Base-by-base conservation (phyloP, 1,140 invertebrate species). In the Drosophila elegans region DNA sequence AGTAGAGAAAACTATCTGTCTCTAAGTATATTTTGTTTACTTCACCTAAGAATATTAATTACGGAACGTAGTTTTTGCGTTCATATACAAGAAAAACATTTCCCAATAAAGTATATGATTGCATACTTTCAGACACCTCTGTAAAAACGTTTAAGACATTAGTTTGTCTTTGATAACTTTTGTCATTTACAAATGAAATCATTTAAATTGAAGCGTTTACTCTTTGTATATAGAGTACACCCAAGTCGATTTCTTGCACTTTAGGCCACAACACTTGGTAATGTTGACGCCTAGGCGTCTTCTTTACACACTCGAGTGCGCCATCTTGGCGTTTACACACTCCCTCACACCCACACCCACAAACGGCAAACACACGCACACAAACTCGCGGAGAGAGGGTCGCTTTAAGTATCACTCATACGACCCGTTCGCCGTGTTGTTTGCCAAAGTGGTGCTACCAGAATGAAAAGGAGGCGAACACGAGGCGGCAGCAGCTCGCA, bases 391-490 rank as follows among this genome's bases (percentile, higher is more conserved):
- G 48, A 10, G 48, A n/a, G 49, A 16, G 38, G 16, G 2, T 12
- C 54, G 76, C 56, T 57, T 83, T 73, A 83, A 89, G 84, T 80
- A 88, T 80, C 84, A 89, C 85, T 84, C 84, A 89, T 89, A 89
- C 80, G 84, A 71, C 85, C 80, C 84, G 72, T 79, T 57, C 60
- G 66, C 56, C 56, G 62, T 36, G 67, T 48, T 79, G 75, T 79
- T 61, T 76, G 41, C 79, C 74, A 63, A 76, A 79, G 71, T 79
- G 84, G 52, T 53, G 78, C 59, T 45, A 46, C 42, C 16, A 74
- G 72, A 42, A 51, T 41, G 32, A 6, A 27, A 11, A 25, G 55
- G 29, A 59, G 39, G 53, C 59, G 34, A 53, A 29, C 39, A 42
- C 51, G 39, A 1, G 12, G 29, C 16, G 45, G 36, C 51, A 49